Evolutionary conservation across 2,888 invertebrate species (phyloP), one percentile per base, ranked within the genome.

Genomic region (Sarcophaga caerulescens): DNA sequence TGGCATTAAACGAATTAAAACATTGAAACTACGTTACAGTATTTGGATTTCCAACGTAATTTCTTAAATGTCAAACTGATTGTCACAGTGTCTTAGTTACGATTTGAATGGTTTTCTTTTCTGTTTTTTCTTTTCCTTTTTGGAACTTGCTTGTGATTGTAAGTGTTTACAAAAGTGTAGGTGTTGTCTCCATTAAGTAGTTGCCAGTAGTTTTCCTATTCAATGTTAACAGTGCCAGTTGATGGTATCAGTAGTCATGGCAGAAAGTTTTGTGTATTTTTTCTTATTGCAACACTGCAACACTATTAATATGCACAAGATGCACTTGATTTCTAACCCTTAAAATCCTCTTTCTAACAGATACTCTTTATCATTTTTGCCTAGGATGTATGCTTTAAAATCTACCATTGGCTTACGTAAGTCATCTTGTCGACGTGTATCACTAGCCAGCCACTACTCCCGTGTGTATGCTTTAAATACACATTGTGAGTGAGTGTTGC

Each of bases 391-490:
- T 52, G 5, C 52, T 52, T 52, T 52, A 52, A 12, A 3, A 52
- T 52, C 14, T 52, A 52, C 52, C 4, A 52, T 52, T 52, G 4
- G 14, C 4, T 52, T 52, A 52, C 52, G 52, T 52, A 52, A 52
- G 52, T 52, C 4, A 52, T 35, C 35, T 10, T 35, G 35, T 8
- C 35, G 35, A 35, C 35, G 35, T 52, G 52, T 52, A 17, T 52
- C 52, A 52, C 52, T 52, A 35, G 35, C 35, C 35, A 35, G 52
- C 12, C 17, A 17, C 52, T 52, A 52, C 69, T 25, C 17, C 23
- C 21, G 23, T 52, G 6, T 17, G 23, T 69, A 68, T 47, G 47
- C 69, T 57, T 69, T n/a, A 69, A 52, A 23, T 52, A 69, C 17
- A 52, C 17, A 14, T 14, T 14, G 52, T 17, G 1, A 4, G 52